Evolutionary conservation across 2,888 invertebrate genomes (phyloP).

Genomic region (Phyllotreta cruciferae): DNA sequence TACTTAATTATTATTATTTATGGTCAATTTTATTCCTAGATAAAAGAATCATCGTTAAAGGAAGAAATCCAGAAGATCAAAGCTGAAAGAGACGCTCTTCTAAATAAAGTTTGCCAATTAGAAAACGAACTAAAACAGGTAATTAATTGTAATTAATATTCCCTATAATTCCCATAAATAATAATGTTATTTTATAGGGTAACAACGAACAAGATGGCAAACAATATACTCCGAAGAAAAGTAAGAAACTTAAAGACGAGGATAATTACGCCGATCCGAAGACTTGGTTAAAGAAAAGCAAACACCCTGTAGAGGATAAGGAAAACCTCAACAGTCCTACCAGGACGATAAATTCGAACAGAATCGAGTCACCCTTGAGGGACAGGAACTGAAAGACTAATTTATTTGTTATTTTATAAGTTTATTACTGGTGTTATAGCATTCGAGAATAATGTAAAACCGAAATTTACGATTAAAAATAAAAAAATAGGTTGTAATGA

Average conservation of each 20-base stretch:
- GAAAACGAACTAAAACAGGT: slow-evolving; percentile 38
- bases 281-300: slow-evolving; percentile 54
- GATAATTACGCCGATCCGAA: slow-evolving; percentile 43
- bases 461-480: slow-evolving; percentile 1
- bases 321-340: slow-evolving; percentile 61
- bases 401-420: slow-evolving; percentile 13
- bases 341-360: slow-evolving; percentile 52
- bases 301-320: slow-evolving; percentile 57
- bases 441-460: not conserved
- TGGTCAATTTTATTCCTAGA: slow-evolving; percentile 23
- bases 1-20: not conserved
- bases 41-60: slow-evolving; percentile 23
- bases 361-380: slow-evolving; percentile 59
- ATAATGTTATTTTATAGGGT: not conserved
- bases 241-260: slow-evolving; percentile 58
- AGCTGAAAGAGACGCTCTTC: slow-evolving; percentile 27
- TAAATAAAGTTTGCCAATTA: slow-evolving; percentile 38
- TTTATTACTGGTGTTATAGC: slow-evolving; percentile 4
- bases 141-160: not conserved
- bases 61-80: slow-evolving; percentile 17
- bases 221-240: slow-evolving; percentile 53
- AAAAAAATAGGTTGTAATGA: slow-evolving; percentile 6
- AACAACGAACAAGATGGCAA: slow-evolving; percentile 42
- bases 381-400: slow-evolving; percentile 56
- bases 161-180: not conserved